These are phyloP conservation scores for Pitta sordida DNA, from an alignment of 2,113 vertebrate genomes.

Conservation along the genomic window DNA sequence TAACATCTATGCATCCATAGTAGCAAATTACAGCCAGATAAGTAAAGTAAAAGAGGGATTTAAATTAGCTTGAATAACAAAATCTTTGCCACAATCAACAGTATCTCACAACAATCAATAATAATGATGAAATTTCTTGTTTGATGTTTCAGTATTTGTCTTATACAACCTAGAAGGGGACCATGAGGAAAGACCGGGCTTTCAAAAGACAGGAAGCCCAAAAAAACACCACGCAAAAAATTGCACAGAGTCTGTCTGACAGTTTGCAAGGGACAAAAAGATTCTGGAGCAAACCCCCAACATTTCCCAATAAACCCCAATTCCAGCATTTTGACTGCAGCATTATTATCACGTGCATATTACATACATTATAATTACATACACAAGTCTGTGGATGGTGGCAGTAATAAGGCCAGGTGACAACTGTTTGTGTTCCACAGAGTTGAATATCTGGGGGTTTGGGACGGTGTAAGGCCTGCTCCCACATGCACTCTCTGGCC, in stretches of 20 bases:
- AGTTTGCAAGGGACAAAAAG: neutral
- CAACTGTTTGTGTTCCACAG: neutral
- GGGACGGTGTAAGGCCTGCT: neutral
- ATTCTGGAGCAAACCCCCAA: neutral
- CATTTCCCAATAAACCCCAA: neutral
- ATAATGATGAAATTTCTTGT: neutral
- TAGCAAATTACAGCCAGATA: neutral
- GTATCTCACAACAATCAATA: neutral
- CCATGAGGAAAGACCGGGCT: neutral
- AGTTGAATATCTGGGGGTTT: neutral
- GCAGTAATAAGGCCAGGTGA: neutral
- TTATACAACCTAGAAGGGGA: neutral
- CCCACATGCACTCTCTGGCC: too few species aligned
- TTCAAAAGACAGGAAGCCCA: neutral
- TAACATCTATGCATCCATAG: neutral
- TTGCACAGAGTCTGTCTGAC: neutral
- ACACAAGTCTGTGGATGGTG: neutral
- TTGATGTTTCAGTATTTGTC: neutral
- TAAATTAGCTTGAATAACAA: neutral
- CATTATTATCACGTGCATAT: too few species aligned
- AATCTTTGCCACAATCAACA: neutral
- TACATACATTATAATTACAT: too few species aligned
- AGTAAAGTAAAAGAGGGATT: neutral
- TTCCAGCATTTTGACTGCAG: neutral
- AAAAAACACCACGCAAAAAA: neutral